Base-by-base conservation (phyloP, 2,113 vertebrate species). In the Tiliqua scincoides region DNA sequence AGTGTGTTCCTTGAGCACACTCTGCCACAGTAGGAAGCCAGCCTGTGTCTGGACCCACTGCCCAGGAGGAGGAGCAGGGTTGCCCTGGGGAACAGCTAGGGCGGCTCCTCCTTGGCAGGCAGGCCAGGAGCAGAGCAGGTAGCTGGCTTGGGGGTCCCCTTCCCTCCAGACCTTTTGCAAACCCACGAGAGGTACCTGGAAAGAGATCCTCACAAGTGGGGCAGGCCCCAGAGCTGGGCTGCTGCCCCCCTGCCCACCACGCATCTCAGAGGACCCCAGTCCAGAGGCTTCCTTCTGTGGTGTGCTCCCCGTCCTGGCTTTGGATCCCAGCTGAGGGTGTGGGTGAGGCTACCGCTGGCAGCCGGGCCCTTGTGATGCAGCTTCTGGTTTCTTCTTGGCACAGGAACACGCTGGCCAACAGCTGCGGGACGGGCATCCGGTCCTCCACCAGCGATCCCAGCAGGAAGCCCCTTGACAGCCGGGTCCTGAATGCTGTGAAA, bases 361-460 rank as follows among this genome's bases (percentile, higher is more conserved):
- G 2, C 3, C 25, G n/a, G 57, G 17, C 54, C 40, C 62, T 37
- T 90, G 62, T 89, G 80, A 73, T 7, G 32, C 1, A 70, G 8
- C 4, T 17, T 5, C 6, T 25, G 35, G 32, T 3, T 67, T 74
- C 2, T 6, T 85, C 54, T 73, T 78, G 2, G 72, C 87, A 88
- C 96, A 99, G 98, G 96, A 99, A 99, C 96, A 99, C 98, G 0
- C 95, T 99, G 91, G 98, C 98, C 95, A 99, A 99, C 95, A 99
- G 98, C 95, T 99, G 98, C 0, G 98, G 98, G 78, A 99, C 98
- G 1, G 98, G 98, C 83, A 99, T 99, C 91, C 98, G 98, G 43
- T 99, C 98, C 0, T 99, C 98, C 72, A 99, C 98, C 10, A 99
- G 98, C 14, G 98, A 99, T 92, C 98, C 98, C 0, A 99, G 97